These are phyloP conservation scores for Meles meles DNA, from an alignment of 2,113 vertebrate species.

Conservation along the genomic window DNA sequence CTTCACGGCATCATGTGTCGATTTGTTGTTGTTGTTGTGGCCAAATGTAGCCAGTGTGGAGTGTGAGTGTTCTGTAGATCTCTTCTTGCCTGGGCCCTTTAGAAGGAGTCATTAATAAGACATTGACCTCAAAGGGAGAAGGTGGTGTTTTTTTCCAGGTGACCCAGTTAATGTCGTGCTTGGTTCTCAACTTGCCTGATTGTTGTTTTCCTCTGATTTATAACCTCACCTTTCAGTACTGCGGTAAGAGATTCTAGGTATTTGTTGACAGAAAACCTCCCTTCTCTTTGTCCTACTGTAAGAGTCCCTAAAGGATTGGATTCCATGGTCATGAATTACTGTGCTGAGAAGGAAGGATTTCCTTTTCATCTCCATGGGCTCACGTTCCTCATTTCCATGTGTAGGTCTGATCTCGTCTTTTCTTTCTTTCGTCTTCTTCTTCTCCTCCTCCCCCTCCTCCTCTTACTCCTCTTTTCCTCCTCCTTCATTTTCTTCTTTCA, in stretches of 20 bases:
- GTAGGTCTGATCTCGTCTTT: neutral
- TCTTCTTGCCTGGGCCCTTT: neutral
- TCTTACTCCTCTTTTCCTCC: neutral
- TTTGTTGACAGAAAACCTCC: neutral
- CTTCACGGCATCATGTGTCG: neutral
- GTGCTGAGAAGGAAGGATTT: neutral
- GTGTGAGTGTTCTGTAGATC: neutral
- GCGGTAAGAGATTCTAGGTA: constrained; percentile 25
- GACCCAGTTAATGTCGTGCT: constrained; percentile 53
- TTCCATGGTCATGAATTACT: neutral
- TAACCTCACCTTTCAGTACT: neutral
- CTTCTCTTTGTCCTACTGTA: constrained; percentile 11
- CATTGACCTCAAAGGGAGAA: constrained; percentile 35
- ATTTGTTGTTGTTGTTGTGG: neutral
- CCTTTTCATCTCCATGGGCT: neutral
- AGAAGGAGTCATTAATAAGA: constrained; percentile 6
- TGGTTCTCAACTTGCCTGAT: constrained; percentile 25
- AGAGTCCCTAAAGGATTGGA: constrained; percentile 10
- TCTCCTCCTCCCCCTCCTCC: neutral
- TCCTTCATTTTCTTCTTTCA: too few relatives aligned
- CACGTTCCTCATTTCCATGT: neutral
- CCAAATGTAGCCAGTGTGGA: neutral
- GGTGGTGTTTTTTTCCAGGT: constrained; percentile 23
- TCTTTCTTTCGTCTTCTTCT: neutral
- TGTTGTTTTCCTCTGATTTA: constrained; percentile 17